A percentile compares a stretch with the other conserved stretches of the same genome.
These are phyloP conservation scores for Apis florea DNA, from an alignment of 1,140 invertebrate species.

Conservation along the genomic window DNA sequence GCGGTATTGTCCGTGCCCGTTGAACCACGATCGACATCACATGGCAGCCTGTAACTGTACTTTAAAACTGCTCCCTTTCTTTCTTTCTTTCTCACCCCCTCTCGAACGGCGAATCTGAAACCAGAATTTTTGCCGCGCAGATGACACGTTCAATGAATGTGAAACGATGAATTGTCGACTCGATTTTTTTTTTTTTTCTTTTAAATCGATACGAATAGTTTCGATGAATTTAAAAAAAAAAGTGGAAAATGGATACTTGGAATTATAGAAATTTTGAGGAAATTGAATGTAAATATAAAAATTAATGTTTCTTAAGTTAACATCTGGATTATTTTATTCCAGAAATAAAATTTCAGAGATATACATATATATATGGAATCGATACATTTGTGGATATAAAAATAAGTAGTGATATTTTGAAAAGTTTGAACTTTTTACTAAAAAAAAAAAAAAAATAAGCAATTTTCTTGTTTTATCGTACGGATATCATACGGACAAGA, in stretches of 20 bases:
- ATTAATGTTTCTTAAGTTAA: background rate
- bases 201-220: background rate
- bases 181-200: background rate
- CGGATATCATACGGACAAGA: background rate
- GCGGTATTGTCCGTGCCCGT: conserved; percentile 70
- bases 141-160: background rate
- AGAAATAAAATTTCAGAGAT: background rate
- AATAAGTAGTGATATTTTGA: too few species aligned
- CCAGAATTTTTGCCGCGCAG: conserved; percentile 26
- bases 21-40: conserved; percentile 67
- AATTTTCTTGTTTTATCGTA: background rate
- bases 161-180: background rate
- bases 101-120: conserved; percentile 41
- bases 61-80: conserved; percentile 53
- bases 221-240: too few species aligned
- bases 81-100: conserved; percentile 14
- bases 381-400: too few species aligned
- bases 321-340: too few species aligned
- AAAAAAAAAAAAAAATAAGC: background rate
- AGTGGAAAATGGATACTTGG: background rate
- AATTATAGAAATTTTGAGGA: too few species aligned
- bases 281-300: background rate
- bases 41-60: conserved; percentile 62
- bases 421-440: too few species aligned
- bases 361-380: background rate